These are phyloP conservation scores for Blennius ocellaris DNA, from an alignment of 2,113 vertebrate genomes.

Conservation along the genomic window DNA sequence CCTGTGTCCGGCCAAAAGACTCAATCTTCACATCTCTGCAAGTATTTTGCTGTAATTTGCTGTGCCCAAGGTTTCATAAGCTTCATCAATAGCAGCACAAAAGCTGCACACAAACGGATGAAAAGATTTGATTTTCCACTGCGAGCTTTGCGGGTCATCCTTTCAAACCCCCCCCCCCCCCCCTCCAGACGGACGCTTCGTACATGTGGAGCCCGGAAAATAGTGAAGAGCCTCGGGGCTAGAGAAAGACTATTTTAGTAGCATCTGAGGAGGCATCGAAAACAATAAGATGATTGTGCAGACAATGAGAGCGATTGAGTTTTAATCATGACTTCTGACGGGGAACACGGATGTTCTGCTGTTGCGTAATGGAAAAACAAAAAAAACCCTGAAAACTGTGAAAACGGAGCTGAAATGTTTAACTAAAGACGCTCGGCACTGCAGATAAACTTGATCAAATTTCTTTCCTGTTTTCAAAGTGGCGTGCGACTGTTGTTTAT, in stretches of 20 bases:
- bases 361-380: constrained; percentile 18
- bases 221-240: background rate
- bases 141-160: constrained; percentile 2
- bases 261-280: constrained; percentile 2
- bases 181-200: background rate
- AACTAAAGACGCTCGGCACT: background rate
- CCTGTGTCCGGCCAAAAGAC: background rate
- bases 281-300: constrained; percentile 2
- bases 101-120: background rate
- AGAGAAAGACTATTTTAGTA: background rate
- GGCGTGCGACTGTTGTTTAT: background rate
- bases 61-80: constrained; percentile 19
- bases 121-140: background rate
- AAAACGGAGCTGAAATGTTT: background rate
- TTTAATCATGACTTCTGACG: background rate
- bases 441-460: constrained; percentile 6
- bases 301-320: background rate
- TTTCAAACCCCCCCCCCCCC: background rate
- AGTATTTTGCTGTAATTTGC: background rate
- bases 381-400: background rate
- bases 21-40: background rate
- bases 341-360: background rate
- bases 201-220: constrained; percentile 12
- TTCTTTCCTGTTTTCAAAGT: constrained; percentile 10
- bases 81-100: background rate